phyloP scores from a whole-genome alignment of 2,888 invertebrate species.

The Silvanus unidentatus region DNA sequence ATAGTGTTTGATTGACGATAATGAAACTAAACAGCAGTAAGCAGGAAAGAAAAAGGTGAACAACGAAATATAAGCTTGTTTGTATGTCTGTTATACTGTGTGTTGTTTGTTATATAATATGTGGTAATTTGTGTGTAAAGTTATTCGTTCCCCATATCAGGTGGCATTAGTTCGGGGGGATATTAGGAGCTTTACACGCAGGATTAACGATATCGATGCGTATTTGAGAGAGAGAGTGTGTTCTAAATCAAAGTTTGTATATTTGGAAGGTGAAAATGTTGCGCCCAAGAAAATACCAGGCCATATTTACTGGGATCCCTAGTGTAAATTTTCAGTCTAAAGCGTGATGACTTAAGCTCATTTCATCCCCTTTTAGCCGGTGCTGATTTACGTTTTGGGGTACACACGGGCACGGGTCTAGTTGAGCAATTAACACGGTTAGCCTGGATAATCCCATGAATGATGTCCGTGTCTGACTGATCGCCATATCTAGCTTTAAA shows the following conservation, averaged over 20 bases:
- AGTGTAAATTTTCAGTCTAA: conserved; percentile 41
- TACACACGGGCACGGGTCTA: conserved; percentile 42
- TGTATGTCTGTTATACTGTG: no score
- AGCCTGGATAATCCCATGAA: conserved; percentile 50
- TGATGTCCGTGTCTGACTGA: conserved; percentile 47
- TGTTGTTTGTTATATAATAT: no score
- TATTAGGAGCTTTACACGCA: conserved; percentile 22
- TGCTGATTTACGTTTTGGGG: conserved; percentile 47
- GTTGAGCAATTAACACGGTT: conserved; percentile 50
- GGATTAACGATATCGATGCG: conserved; percentile 30
- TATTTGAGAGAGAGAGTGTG: conserved; percentile 30
- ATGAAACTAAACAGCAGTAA: no score
- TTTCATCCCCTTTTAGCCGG: conserved; percentile 46
- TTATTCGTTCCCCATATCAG: no score
- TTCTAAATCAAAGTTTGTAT: conserved; percentile 32
- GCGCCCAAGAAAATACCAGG: conserved; percentile 6
- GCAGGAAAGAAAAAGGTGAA: no score
- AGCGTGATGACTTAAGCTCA: conserved; percentile 47
- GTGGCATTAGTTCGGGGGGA: no score
- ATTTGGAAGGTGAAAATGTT: conserved; percentile 18
- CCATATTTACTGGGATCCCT: conserved; percentile 27
- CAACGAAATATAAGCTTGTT: no score
- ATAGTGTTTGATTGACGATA: no score
- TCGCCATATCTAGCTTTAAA: conserved; percentile 25
- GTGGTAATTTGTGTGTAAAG: no score